A percentile compares a stretch with the other conserved stretches of the same genome.
These are phyloP conservation scores for Platichthys stellatus DNA, from an alignment of 2,113 vertebrate genomes.

Conservation along the genomic window DNA sequence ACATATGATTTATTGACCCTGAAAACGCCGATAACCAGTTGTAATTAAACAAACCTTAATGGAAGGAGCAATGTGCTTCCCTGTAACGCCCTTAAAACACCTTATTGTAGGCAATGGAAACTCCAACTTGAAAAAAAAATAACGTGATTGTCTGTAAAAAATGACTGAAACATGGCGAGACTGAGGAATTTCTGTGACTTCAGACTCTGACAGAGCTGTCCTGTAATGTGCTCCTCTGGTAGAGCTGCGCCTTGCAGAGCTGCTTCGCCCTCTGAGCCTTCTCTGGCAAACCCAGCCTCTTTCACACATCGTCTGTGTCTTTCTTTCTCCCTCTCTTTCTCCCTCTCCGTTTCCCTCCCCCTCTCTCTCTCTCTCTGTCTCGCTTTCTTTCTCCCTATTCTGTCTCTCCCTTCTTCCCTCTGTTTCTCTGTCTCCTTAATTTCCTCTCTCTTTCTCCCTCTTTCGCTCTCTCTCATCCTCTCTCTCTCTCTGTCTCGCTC, in stretches of 20 bases:
- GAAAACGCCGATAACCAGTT: too few species aligned
- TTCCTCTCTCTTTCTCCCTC: too few species aligned
- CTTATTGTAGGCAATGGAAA: background rate
- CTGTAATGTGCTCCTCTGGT: conserved; percentile 43
- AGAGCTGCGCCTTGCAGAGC: conserved; percentile 20
- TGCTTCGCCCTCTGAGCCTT: conserved; percentile 41
- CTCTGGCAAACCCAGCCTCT: conserved; percentile 52
- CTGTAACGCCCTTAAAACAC: too few species aligned
- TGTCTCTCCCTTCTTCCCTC: background rate
- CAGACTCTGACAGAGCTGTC: conserved; percentile 11
- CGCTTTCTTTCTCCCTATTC: background rate
- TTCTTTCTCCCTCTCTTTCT: conserved; percentile 4
- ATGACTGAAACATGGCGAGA: conserved; percentile 20
- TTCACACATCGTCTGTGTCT: conserved; percentile 33
- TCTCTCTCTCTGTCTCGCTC: too few species aligned
- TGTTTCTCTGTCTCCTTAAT: conserved; percentile 1
- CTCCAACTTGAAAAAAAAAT: background rate
- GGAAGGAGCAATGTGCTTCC: too few species aligned
- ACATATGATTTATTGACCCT: too few species aligned
- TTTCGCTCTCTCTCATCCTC: background rate
- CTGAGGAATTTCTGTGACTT: conserved; percentile 24
- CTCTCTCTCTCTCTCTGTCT: background rate
- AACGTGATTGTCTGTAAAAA: conserved; percentile 17
- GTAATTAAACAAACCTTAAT: too few species aligned
- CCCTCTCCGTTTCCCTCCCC: background rate